Evolutionary conservation across 2,888 invertebrate genomes (phyloP), one percentile per base, ranked within the genome.

Genomic region (Diplazon laetatorius): DNA sequence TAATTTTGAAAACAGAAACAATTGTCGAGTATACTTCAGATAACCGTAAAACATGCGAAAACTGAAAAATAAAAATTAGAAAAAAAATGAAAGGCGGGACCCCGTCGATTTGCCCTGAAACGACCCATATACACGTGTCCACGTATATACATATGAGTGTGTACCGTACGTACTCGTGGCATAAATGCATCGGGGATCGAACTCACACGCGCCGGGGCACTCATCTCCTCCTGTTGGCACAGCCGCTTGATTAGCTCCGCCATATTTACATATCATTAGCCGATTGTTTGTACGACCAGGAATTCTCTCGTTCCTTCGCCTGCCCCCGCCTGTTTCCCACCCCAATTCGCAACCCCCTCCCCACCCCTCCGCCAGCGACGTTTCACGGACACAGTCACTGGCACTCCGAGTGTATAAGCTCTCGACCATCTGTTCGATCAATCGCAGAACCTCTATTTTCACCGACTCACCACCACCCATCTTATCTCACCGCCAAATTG

Each of bases 211-310:
- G 70, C 76, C 68, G 72, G 30, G 77, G 71, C 60, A 81, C 84
- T 87, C 86, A 88, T 88, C 89, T 88, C 85, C 85, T 85, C 80
- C 81, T 88, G 90, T 89, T 89, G 85, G 88, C 86, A 87, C 88
- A 89, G 88, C 86, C 88, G 89, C 89, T 90, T 90, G 89, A 90
- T 90, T 90, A 89, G 88, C 88, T 89, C 85, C 82, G 84, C 85
- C 87, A 89, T 90, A 90, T 90, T 90, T 89, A 89, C 90, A 90
- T 90, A 90, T 90, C 89, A 90, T 90, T 90, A 90, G 89, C 85
- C 86, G 85, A 89, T 87, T 89, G 89, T 90, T 90, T 90, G 88
- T 87, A 85, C 86, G 85, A 87, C 84, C 86, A 83, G 84, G 83
- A 86, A 86, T 88, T 88, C 83, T 84, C 80, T 69, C 82, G 76